A percentile compares a stretch with the other conserved stretches of the same genome.
phyloP scores from a whole-genome alignment of 2,113 vertebrate genomes.

The Hirundichthys speculiger region DNA sequence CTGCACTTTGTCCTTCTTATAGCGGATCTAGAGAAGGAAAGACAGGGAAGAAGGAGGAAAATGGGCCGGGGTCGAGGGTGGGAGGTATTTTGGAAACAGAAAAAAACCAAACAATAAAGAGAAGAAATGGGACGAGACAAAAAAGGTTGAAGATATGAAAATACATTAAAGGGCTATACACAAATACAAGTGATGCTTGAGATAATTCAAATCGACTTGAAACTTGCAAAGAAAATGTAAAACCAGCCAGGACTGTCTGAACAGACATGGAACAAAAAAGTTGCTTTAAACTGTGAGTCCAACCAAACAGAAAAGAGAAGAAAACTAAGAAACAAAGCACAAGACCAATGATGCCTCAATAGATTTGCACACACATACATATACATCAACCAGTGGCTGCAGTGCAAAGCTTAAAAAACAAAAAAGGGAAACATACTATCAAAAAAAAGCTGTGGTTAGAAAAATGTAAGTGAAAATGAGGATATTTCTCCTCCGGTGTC shows the following conservation, averaged over 20 bases:
- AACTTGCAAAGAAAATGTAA: slow-evolving; percentile 18
- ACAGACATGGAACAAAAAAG: slow-evolving; percentile 23
- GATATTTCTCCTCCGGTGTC: slow-evolving; percentile 27
- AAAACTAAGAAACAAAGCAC: slow-evolving; percentile 44
- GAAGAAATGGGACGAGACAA: background rate
- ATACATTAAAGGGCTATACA: background rate
- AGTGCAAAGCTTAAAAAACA: slow-evolving; percentile 27
- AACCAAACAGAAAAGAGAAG: slow-evolving; percentile 45
- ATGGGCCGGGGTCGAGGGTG: slow-evolving; percentile 22
- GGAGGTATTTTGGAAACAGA: slow-evolving; percentile 2
- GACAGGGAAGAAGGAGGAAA: slow-evolving; percentile 2
- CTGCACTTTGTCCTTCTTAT: slow-evolving; percentile 89
- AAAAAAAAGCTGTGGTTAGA: slow-evolving; percentile 7
- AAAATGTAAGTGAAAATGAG: slow-evolving; percentile 31
- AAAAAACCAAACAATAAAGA: slow-evolving; percentile 5
- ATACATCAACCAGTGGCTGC: slow-evolving; percentile 39
- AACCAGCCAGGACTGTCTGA: slow-evolving; percentile 17
- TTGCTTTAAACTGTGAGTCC: slow-evolving; percentile 28
- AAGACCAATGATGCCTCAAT: slow-evolving; percentile 19
- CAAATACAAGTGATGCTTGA: background rate
- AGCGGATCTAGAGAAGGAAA: slow-evolving; percentile 84
- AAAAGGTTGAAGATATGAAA: background rate
- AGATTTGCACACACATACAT: slow-evolving; percentile 23
- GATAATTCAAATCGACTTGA: background rate
- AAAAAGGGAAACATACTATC: slow-evolving; percentile 5